phyloP scores from a whole-genome alignment of 1,140 invertebrate species.

The Gryllus bimaculatus region DNA sequence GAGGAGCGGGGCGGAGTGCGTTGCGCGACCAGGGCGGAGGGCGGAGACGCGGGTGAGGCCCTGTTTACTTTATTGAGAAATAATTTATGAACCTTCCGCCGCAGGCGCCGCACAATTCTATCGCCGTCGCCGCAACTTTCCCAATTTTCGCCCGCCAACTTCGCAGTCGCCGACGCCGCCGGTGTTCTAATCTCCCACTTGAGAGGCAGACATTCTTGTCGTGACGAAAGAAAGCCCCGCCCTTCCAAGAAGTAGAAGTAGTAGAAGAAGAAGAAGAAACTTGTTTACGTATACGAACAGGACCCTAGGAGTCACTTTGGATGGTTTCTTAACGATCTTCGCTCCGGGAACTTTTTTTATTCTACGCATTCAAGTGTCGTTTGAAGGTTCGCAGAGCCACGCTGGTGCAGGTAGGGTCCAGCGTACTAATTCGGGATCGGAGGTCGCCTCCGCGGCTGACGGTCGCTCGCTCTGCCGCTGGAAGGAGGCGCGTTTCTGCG shows the following conservation, averaged over 20 bases:
- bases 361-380: too few relatives aligned
- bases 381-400: too few relatives aligned
- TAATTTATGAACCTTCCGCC: background rate
- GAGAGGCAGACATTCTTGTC: background rate
- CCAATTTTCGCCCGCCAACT: background rate
- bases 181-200: background rate
- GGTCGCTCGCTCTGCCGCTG: background rate
- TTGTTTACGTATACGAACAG: background rate
- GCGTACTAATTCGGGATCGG: too few relatives aligned
- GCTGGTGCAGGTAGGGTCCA: too few relatives aligned
- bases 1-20: too few relatives aligned
- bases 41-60: too few relatives aligned
- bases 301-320: too few relatives aligned
- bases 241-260: background rate
- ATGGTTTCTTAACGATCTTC: too few relatives aligned
- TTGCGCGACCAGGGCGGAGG: too few relatives aligned
- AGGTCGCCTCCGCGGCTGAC: too few relatives aligned
- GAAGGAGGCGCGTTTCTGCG: background rate
- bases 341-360: too few relatives aligned
- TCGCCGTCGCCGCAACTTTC: background rate
- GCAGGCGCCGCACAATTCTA: background rate
- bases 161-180: background rate
- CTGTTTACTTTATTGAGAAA: slow-evolving; percentile 1
- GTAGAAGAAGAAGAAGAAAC: background rate
- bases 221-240: background rate